Percentiles rank a stretch among this genome's conserved stretches.
Evolutionary conservation across 2,113 vertebrate genomes (phyloP).

Genomic region (Sphaerodactylus townsendi): DNA sequence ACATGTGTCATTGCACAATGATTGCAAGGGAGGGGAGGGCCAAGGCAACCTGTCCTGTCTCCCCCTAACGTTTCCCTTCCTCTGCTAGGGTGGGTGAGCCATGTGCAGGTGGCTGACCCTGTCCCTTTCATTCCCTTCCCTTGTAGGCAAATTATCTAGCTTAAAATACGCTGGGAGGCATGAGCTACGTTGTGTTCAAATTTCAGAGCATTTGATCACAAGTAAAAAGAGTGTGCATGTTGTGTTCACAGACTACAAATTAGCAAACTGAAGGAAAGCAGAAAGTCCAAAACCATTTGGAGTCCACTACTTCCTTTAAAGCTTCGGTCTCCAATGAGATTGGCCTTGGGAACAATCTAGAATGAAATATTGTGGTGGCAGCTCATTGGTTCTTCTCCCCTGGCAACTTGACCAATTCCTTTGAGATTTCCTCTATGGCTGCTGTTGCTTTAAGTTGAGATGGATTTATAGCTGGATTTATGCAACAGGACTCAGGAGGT

Average conservation of each 20-base stretch:
- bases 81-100: no score
- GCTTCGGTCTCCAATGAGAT: neutral
- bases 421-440: neutral
- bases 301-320: neutral
- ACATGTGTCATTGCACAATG: no score
- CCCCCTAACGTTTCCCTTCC: no score
- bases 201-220: no score
- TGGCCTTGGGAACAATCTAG: neutral
- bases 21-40: no score
- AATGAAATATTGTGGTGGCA: neutral
- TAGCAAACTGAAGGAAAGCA: slow-evolving; percentile 23
- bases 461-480: neutral
- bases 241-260: neutral
- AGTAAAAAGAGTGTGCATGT: neutral
- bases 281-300: neutral
- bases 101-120: no score
- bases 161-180: no score
- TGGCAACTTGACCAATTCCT: neutral
- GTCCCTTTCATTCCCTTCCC: no score
- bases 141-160: no score
- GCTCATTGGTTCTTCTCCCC: neutral
- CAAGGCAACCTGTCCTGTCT: no score
- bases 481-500: neutral
- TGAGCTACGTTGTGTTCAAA: no score
- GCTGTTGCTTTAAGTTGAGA: neutral